phyloP scores from a whole-genome alignment of 37 sponge, comb jelly and placozoan genomes.

The Beroe forskalii region DNA sequence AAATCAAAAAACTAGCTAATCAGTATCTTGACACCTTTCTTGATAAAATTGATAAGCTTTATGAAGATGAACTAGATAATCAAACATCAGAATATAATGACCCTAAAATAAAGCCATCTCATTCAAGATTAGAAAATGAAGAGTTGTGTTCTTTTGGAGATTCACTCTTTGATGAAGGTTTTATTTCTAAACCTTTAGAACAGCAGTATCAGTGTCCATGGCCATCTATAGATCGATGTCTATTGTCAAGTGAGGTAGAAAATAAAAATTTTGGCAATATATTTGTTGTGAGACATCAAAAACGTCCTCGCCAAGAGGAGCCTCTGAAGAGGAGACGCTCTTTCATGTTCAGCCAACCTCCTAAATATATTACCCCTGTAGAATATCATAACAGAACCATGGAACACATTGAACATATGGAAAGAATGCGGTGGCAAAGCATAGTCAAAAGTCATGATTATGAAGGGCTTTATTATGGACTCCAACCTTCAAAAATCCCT shows the following conservation, averaged over 20 bases:
- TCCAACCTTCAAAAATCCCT: background rate
- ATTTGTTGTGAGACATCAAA: conserved; percentile 37
- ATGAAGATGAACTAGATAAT: background rate
- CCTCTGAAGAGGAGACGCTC: background rate
- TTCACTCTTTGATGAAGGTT: conserved; percentile 47
- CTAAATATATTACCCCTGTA: conserved; percentile 27
- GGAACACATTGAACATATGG: conserved; percentile 35
- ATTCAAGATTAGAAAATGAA: background rate
- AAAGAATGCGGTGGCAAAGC: conserved; percentile 23
- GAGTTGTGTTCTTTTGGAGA: conserved; percentile 16
- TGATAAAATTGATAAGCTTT: background rate
- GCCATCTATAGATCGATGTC: conserved; percentile 36
- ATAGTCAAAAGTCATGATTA: conserved; percentile 57
- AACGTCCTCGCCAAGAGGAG: background rate
- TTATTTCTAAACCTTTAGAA: background rate
- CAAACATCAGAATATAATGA: background rate
- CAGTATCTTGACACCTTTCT: conserved; percentile 40
- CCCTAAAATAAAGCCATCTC: background rate
- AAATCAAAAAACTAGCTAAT: background rate
- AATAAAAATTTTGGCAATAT: conserved; percentile 47
- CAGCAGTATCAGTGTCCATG: conserved; percentile 1
- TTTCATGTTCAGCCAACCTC: background rate
- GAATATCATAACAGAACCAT: conserved; percentile 17
- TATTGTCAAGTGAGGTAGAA: conserved; percentile 9
- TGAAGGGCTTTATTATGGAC: background rate